Evolutionary conservation across 2,797 vertebrate genomes (phyloP), one percentile per base, ranked within the genome.

Genomic region (Salarias fasciatus): DNA sequence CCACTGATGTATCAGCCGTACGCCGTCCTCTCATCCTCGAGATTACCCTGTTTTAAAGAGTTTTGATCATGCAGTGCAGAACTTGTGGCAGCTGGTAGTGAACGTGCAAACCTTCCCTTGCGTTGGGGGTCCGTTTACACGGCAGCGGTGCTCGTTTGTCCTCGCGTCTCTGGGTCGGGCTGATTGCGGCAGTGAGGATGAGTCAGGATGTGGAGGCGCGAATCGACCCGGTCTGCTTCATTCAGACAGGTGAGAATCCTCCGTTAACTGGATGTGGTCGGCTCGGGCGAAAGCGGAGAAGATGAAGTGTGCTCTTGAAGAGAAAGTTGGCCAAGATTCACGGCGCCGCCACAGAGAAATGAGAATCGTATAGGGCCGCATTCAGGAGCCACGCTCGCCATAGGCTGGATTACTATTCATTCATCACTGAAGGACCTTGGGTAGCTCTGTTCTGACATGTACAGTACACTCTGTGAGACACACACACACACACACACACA

Each of bases 361-460:
- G 69, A 78, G 68, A 71, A 51, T 78, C 80, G 54, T n/a, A 36
- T 35, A 2, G 69, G 65, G 60, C 69, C 64, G 69, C 14, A 13
- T 69, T 79, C 75, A 65, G 60, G 79, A 81, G 75, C 61, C 64
- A 38, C 36, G 11, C 36, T 10, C 36, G 38, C 9, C 71, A 59
- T 12, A 51, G 63, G 71, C 62, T 11, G 69, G 40, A 53, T 69
- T 63, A 64, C 68, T 62, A 58, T 46, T 77, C 77, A 80, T 86
- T 82, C 72, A 83, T 89, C 86, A 85, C 69, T 35, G 49, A 60
- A 5, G 70, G 77, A 77, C 77, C 69, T 82, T 76, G 82, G 77
- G 48, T 15, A 0, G 56, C 68, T 67, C 13, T 14, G 73, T 63
- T 71, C 67, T 57, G 72, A 80, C 75, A 47, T 15, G 44, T n/a